phyloP scores from a whole-genome alignment of 2,888 invertebrate genomes.

The Euproctis similis region DNA sequence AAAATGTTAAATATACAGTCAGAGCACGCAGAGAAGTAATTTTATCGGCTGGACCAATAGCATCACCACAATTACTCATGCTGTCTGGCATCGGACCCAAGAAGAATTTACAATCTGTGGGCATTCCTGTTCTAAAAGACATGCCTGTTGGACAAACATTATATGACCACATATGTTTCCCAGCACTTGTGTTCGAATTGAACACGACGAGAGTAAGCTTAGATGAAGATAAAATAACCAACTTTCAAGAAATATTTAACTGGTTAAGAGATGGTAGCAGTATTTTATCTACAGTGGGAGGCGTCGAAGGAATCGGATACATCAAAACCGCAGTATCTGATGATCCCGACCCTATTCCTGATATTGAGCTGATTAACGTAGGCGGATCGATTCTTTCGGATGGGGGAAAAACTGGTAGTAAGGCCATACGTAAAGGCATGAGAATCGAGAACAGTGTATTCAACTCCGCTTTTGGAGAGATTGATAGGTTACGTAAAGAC shows the following conservation, averaged over 20 bases:
- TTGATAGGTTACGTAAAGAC: conserved; percentile 40
- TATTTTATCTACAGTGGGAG: conserved; percentile 70
- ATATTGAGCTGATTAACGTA: conserved; percentile 81
- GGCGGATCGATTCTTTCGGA: conserved; percentile 65
- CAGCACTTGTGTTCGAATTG: conserved; percentile 80
- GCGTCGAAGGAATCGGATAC: conserved; percentile 79
- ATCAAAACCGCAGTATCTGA: conserved; percentile 75
- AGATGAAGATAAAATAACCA: conserved; percentile 35
- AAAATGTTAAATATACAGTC: conserved; percentile 54
- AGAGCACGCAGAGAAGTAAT: conserved; percentile 81
- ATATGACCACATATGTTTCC: conserved; percentile 78
- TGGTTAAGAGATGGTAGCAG: conserved; percentile 55
- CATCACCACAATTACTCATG: conserved; percentile 88
- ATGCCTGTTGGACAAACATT: conserved; percentile 79
- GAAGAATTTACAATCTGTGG: conserved; percentile 68
- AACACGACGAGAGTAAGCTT: conserved; percentile 44
- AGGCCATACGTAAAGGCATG: conserved; percentile 53
- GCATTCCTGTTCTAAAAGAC: conserved; percentile 75
- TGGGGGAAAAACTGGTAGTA: conserved; percentile 51
- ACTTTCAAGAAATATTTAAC: conserved; percentile 28
- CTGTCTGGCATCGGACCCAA: conserved; percentile 82
- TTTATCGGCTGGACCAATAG: conserved; percentile 84
- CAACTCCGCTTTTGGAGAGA: conserved; percentile 54
- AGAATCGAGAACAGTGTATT: conserved; percentile 39
- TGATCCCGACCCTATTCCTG: conserved; percentile 74